phyloP scores from a whole-genome alignment of 2,113 vertebrate genomes.

The Redunca redunca region DNA sequence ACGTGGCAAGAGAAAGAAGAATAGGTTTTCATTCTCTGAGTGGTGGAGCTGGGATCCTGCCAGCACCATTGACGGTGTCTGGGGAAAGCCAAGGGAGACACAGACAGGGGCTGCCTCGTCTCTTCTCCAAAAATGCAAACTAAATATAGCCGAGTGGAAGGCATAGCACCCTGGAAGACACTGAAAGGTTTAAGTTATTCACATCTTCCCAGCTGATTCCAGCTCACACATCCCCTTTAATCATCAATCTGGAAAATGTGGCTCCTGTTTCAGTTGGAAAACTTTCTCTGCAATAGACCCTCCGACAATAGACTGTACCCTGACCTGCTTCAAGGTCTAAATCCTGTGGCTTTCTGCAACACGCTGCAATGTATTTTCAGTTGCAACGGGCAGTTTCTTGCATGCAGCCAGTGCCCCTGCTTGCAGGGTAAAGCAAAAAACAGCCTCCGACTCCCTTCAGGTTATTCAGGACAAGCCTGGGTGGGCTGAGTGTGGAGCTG shows the following conservation, averaged over 20 bases:
- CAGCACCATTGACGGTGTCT: slow-evolving; percentile 62
- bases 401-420: background rate
- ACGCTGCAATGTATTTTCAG: background rate
- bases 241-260: slow-evolving; percentile 66
- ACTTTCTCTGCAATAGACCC: slow-evolving; percentile 36
- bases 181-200: slow-evolving; percentile 74
- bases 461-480: background rate
- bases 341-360: background rate
- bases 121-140: slow-evolving; percentile 57
- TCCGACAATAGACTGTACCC: background rate
- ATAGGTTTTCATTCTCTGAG: slow-evolving; percentile 48
- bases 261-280: slow-evolving; percentile 52
- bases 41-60: slow-evolving; percentile 57
- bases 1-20: slow-evolving; percentile 46
- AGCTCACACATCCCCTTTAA: slow-evolving; percentile 73
- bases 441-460: background rate
- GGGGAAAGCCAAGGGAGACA: slow-evolving; percentile 76
- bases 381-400: background rate
- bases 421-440: background rate
- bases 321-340: slow-evolving; percentile 9
- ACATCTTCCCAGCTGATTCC: slow-evolving; percentile 74
- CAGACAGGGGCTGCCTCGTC: slow-evolving; percentile 57
- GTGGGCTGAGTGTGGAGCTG: background rate
- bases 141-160: slow-evolving; percentile 77
- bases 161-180: slow-evolving; percentile 76